Percentiles rank a stretch among this genome's conserved stretches.
phyloP scores from a whole-genome alignment of 2,888 invertebrate genomes.

The Megamerina dolium region DNA sequence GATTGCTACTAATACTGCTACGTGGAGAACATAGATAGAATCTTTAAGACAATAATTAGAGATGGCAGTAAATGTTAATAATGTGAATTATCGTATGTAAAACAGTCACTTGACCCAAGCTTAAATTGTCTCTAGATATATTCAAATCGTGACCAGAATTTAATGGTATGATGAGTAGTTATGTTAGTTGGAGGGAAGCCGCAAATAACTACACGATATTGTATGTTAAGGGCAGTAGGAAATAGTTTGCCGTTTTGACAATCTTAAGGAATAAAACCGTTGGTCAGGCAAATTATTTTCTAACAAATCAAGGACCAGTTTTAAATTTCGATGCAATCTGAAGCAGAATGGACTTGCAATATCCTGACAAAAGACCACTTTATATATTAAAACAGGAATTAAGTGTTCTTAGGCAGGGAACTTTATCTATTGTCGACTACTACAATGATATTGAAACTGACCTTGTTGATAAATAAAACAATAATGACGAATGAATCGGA shows the following conservation, averaged over 20 bases:
- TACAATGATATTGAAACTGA: slow-evolving; percentile 11
- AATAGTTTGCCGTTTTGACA: slow-evolving; percentile 8
- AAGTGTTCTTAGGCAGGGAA: slow-evolving; percentile 12
- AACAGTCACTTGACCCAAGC: no score
- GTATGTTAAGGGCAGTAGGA: slow-evolving; percentile 6
- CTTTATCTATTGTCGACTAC: slow-evolving; percentile 6
- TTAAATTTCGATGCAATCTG: slow-evolving; percentile 15
- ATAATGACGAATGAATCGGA: slow-evolving; percentile 5
- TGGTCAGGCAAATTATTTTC: neutral
- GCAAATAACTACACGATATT: slow-evolving; percentile 7
- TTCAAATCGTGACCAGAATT: no score
- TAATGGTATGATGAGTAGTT: slow-evolving; percentile 1
- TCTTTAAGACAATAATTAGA: no score
- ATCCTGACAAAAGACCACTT: slow-evolving; percentile 12
- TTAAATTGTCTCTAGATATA: no score
- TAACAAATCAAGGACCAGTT: slow-evolving; percentile 13
- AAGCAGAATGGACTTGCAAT: slow-evolving; percentile 12
- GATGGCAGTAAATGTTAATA: no score
- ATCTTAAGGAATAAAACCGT: slow-evolving; percentile 11
- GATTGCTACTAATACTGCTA: no score
- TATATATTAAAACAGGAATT: slow-evolving; percentile 16
- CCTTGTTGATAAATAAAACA: slow-evolving; percentile 4
- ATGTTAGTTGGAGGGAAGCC: slow-evolving; percentile 14
- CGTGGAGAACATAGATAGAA: no score
- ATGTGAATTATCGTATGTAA: no score